Evolutionary conservation across 2,797 vertebrate genomes (phyloP).

Genomic region (Vireo griseus): DNA sequence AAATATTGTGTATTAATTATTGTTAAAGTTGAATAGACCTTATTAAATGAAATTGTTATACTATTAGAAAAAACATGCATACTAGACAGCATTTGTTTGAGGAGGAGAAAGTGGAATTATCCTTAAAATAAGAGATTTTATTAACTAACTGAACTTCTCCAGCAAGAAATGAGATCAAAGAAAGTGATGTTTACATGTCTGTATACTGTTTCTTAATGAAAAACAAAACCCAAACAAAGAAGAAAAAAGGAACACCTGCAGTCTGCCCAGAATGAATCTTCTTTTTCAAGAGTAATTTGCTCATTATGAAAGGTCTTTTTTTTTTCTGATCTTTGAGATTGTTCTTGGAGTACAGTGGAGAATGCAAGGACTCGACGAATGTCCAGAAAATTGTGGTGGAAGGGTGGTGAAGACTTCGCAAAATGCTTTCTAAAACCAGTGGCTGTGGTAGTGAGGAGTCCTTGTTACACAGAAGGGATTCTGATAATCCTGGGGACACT

Average conservation of each 20-base stretch:
- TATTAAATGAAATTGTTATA: background rate
- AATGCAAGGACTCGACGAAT: background rate
- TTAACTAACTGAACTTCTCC: background rate
- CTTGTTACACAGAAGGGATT: background rate
- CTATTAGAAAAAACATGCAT: background rate
- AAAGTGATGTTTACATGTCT: background rate
- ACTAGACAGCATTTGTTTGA: background rate
- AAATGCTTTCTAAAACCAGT: accelerated
- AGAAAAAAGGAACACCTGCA: background rate
- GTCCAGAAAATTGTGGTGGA: background rate
- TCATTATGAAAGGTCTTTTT: background rate
- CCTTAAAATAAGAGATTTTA: background rate
- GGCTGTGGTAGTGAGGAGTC: background rate
- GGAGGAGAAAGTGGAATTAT: background rate
- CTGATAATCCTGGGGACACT: background rate
- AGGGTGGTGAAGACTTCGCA: background rate
- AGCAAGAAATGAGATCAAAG: background rate
- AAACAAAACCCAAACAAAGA: background rate
- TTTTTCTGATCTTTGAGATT: background rate
- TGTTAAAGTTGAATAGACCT: background rate
- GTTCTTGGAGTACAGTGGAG: background rate
- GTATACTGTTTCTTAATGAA: background rate
- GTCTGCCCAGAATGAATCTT: background rate
- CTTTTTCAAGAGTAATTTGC: background rate
- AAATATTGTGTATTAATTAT: background rate